Conservation (phyloP, 2,797 vertebrate species). For the Margarornis squamiger region DNA sequence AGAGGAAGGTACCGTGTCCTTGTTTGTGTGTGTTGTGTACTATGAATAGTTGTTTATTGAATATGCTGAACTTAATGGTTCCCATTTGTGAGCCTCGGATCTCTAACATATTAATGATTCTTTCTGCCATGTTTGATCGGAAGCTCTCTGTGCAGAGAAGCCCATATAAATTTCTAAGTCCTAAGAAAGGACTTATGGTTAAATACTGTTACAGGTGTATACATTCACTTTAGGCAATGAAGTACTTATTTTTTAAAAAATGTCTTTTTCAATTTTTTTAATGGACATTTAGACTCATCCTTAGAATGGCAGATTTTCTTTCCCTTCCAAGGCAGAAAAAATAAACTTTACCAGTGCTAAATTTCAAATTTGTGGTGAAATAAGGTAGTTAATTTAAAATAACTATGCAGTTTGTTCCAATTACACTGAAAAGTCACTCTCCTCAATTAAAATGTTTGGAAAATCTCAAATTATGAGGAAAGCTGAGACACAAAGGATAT, state of each 20-base stretch:
- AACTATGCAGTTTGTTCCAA: background rate
- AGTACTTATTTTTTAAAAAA: background rate
- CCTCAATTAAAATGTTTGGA: background rate
- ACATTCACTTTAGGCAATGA: background rate
- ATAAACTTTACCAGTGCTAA: background rate
- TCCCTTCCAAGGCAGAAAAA: background rate
- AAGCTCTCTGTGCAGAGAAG: background rate
- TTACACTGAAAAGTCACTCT: background rate
- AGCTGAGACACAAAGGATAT: background rate
- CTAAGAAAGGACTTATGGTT: background rate
- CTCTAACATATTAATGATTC: background rate
- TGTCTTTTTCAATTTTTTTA: background rate
- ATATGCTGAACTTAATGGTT: background rate
- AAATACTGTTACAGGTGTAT: background rate
- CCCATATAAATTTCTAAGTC: background rate
- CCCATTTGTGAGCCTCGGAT: background rate
- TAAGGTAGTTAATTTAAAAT: background rate
- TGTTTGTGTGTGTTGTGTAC: background rate
- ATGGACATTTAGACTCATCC: background rate
- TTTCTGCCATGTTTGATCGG: background rate
- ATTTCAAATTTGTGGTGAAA: background rate
- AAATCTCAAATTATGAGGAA: background rate
- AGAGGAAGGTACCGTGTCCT: background rate
- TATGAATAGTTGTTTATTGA: background rate
- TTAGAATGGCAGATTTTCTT: background rate